phyloP scores from a whole-genome alignment of 2,888 invertebrate genomes.

The Ophioninae sp. region DNA sequence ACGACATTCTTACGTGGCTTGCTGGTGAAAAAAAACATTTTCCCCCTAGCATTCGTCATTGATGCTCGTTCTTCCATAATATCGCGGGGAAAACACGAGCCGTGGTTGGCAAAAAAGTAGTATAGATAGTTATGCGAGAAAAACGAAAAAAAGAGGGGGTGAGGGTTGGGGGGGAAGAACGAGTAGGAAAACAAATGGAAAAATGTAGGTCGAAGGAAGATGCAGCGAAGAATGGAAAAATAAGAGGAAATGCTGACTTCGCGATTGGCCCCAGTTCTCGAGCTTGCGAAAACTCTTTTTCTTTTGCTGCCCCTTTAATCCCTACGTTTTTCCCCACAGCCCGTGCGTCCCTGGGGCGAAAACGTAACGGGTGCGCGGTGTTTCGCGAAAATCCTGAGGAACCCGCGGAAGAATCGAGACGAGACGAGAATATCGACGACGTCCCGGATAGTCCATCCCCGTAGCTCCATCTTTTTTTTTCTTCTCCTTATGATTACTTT shows the following conservation, averaged over 20 bases:
- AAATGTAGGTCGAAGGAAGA: conserved; percentile 17
- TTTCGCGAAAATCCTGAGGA: conserved; percentile 44
- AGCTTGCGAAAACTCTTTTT: conserved; percentile 19
- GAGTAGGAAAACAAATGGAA: conserved; percentile 5
- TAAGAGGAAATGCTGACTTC: conserved; percentile 38
- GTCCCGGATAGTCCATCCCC: conserved; percentile 44
- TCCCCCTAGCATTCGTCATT: conserved; percentile 17
- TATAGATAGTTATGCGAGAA: neutral
- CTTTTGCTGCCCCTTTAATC: neutral
- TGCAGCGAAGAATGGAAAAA: conserved; percentile 25
- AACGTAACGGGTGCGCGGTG: conserved; percentile 26
- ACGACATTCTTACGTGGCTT: neutral
- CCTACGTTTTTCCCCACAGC: neutral
- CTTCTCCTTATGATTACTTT: conserved; percentile 63
- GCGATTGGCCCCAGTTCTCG: conserved; percentile 32
- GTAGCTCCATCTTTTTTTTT: neutral
- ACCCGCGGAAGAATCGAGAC: conserved; percentile 36
- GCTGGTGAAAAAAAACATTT: conserved; percentile 13
- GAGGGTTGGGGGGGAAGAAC: neutral
- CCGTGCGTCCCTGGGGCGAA: neutral
- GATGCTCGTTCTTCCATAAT: conserved; percentile 36
- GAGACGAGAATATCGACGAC: conserved; percentile 64
- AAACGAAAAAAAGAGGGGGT: no score
- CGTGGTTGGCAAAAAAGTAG: neutral
- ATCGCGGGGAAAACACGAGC: conserved; percentile 10